Base-by-base conservation (phyloP, 2,888 invertebrate genomes). In the Temnothorax rugatulus region DNA sequence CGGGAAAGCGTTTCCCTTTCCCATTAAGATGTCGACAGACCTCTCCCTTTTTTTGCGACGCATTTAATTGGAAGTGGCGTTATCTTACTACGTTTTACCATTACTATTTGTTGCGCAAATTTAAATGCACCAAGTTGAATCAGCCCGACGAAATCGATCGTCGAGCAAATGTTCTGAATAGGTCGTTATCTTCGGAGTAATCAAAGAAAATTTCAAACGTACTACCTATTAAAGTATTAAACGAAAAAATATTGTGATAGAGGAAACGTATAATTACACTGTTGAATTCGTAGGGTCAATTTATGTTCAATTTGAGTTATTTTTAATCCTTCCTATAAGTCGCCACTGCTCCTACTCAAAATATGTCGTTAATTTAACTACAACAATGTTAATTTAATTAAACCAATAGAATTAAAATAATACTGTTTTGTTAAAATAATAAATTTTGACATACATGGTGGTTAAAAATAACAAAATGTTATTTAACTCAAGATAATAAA, bases 41-140 rank as follows among this genome's bases (percentile, higher is more conserved):
- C 29, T 61, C 29, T 47, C 25, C n/a, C 29, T 73, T 74, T 74
- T 73, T 73, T 9, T 4, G 2, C 15, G 50, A n/a, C n/a, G 34
- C 5, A 18, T n/a, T 61, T 61, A 61, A 75, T 41, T 63, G 47
- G 47, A 29, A 54, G 5, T 11, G 4, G 7, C 21, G 34, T 47
- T n/a, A 21, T 13, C 2, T n/a, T 21, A 9, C 18, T 47, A 50
- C 21, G 25, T 21, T 57, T 25, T 73, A 13, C 25, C 41, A 25
- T 57, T 41, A 18, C 38, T 18, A 13, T 11, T 21, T 11, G 38
- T 76, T 76, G 50, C 38, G 38, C 34, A 75, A 75, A 18, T 18
- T 18, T n/a, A 38, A 64, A 38, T 34, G n/a, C 54, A 4, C 11
- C 54, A 52, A n/a, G 15, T 61, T n/a, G 29, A 29, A 44, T 50